A percentile compares a stretch with the other conserved stretches of the same genome.
Conservation (phyloP, 2,797 vertebrate species). For the Antennarius maculatus region DNA sequence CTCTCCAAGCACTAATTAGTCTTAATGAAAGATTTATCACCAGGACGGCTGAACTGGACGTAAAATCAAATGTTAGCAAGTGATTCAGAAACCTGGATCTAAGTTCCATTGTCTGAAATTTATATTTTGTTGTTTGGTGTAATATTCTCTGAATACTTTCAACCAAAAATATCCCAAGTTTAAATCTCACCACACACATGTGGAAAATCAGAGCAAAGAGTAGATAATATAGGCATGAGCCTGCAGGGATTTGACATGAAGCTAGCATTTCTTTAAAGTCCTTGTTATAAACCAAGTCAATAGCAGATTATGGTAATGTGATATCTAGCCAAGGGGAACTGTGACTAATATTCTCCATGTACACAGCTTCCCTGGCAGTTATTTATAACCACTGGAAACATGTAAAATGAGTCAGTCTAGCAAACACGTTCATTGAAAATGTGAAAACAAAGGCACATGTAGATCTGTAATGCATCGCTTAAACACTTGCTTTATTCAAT, state of each 20-base stretch:
- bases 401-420: conserved; percentile 45
- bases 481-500: not conserved
- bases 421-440: conserved; percentile 17
- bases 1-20: conserved; percentile 63
- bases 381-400: conserved; percentile 66
- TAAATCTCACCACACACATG: conserved; percentile 49
- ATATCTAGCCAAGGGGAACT: conserved; percentile 67
- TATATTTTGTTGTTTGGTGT: conserved; percentile 25
- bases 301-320: conserved; percentile 80
- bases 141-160: conserved; percentile 7
- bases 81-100: conserved; percentile 1
- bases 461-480: not conserved
- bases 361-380: conserved; percentile 56
- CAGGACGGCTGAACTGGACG: conserved; percentile 29
- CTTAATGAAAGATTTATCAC: conserved; percentile 59
- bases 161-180: conserved; percentile 54
- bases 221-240: conserved; percentile 62
- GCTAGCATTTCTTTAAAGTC: conserved; percentile 65
- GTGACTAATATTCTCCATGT: conserved; percentile 69
- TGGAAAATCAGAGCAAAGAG: conserved; percentile 65
- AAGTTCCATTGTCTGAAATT: conserved; percentile 19
- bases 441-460: conserved; percentile 22
- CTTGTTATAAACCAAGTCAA: conserved; percentile 76
- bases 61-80: conserved; percentile 48
- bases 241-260: conserved; percentile 70